These are phyloP conservation scores for Cephus sareptanus DNA, from an alignment of 2,888 invertebrate species.

Conservation along the genomic window DNA sequence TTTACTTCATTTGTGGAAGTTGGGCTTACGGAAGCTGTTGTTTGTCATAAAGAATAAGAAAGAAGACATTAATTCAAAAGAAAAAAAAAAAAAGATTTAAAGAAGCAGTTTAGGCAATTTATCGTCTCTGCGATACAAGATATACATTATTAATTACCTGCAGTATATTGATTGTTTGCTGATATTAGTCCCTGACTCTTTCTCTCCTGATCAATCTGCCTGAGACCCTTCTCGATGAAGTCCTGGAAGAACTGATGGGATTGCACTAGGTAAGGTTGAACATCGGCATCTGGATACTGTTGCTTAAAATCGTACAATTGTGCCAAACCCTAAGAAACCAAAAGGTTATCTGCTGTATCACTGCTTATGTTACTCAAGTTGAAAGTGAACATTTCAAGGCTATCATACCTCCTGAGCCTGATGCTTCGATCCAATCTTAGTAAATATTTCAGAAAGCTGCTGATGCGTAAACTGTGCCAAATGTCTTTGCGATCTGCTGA, in stretches of 20 bases:
- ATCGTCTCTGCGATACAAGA: not conserved
- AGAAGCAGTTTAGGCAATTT: not conserved
- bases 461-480: slow-evolving; percentile 86
- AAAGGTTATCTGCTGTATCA: not conserved
- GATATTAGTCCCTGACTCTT: slow-evolving; percentile 56
- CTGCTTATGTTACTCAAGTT: not conserved
- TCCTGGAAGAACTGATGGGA: slow-evolving; percentile 88
- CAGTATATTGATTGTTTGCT: slow-evolving; percentile 49
- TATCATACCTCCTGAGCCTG: slow-evolving; percentile 73
- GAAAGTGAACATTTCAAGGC: not conserved
- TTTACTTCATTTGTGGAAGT: slow-evolving; percentile 48
- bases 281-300: slow-evolving; percentile 85
- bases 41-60: not conserved
- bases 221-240: slow-evolving; percentile 83
- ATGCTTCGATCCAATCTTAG: slow-evolving; percentile 90
- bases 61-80: not conserved
- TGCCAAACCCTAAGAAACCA: slow-evolving; percentile 74
- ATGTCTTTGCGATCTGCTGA: slow-evolving; percentile 66
- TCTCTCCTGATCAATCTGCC: slow-evolving; percentile 69
- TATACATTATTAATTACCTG: slow-evolving; percentile 34
- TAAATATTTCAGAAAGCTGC: slow-evolving; percentile 88
- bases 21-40: slow-evolving; percentile 35
- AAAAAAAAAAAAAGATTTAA: not conserved
- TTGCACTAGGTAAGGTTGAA: slow-evolving; percentile 83
- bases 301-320: slow-evolving; percentile 81